phyloP scores from a whole-genome alignment of 2,113 vertebrate genomes.

The Spheniscus mendiculus region DNA sequence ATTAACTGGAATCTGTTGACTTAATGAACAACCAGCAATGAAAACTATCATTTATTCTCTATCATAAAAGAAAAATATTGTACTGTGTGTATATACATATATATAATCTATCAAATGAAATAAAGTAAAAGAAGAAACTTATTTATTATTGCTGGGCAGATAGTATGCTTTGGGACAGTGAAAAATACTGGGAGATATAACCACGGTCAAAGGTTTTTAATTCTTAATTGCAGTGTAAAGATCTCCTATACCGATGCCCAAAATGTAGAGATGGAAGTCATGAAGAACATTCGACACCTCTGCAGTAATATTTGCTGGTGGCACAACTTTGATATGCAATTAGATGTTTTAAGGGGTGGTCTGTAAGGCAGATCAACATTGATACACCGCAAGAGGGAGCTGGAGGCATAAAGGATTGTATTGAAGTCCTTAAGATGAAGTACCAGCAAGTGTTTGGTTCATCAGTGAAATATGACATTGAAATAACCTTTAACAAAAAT shows the following conservation, averaged over 20 bases:
- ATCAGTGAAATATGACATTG: neutral
- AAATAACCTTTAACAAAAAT: neutral
- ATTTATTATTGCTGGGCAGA: conserved; percentile 2
- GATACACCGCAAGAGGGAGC: conserved; percentile 49
- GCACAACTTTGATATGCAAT: no score
- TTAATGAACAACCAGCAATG: conserved; percentile 31
- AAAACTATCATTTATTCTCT: conserved; percentile 46
- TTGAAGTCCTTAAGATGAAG: neutral
- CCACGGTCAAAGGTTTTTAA: neutral
- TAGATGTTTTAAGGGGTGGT: neutral
- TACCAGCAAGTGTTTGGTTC: neutral
- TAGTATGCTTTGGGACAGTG: neutral
- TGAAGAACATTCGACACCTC: neutral
- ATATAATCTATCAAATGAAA: conserved; percentile 57
- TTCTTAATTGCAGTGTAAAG: neutral
- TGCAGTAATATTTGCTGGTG: neutral
- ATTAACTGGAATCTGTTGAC: conserved; percentile 35
- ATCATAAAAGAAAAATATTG: conserved; percentile 52
- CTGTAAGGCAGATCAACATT: neutral
- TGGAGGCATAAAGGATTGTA: neutral
- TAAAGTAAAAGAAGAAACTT: conserved; percentile 44
- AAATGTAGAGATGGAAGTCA: neutral
- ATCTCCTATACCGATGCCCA: neutral
- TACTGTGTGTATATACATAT: conserved; percentile 60
- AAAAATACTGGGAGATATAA: neutral